These are phyloP conservation scores for Vannuccia rotundouncinata DNA, from an alignment of 2,888 invertebrate species.

Conservation along the genomic window DNA sequence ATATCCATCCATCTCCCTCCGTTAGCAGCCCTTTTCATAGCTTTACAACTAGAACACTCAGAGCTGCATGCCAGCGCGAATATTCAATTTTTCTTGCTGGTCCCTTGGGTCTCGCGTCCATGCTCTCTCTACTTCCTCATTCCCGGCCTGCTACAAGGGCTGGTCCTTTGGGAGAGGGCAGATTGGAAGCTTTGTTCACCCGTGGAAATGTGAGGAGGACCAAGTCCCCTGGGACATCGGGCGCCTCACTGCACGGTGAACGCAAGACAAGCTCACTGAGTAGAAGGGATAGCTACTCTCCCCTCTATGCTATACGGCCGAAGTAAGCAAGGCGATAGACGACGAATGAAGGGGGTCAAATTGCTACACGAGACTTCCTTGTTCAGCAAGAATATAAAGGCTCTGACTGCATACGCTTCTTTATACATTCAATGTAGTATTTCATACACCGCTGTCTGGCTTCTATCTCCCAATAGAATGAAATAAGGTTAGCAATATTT, in stretches of 20 bases:
- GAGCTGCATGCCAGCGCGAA: slow-evolving; percentile 10
- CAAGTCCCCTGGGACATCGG: slow-evolving; percentile 8
- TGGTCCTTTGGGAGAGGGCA: neutral
- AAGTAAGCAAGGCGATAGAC: neutral
- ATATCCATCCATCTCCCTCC: neutral
- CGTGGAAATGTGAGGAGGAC: slow-evolving; percentile 26
- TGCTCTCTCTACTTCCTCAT: neutral
- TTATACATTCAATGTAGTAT: neutral
- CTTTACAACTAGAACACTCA: slow-evolving; percentile 14
- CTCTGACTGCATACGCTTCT: neutral
- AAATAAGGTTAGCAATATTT: neutral
- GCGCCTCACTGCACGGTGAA: neutral
- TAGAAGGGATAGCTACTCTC: neutral
- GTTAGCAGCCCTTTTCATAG: slow-evolving; percentile 23
- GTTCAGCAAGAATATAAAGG: neutral
- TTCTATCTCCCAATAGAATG: neutral
- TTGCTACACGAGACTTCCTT: neutral
- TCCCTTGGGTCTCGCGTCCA: neutral
- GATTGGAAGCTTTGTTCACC: slow-evolving; percentile 26
- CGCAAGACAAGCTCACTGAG: neutral
- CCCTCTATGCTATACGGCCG: neutral
- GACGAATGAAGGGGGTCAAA: neutral
- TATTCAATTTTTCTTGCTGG: slow-evolving; percentile 2
- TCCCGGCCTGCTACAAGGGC: slow-evolving; percentile 21
- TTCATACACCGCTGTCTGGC: neutral